Conservation (phyloP, 2,113 vertebrate species). For the Sebastes schlegelii region DNA sequence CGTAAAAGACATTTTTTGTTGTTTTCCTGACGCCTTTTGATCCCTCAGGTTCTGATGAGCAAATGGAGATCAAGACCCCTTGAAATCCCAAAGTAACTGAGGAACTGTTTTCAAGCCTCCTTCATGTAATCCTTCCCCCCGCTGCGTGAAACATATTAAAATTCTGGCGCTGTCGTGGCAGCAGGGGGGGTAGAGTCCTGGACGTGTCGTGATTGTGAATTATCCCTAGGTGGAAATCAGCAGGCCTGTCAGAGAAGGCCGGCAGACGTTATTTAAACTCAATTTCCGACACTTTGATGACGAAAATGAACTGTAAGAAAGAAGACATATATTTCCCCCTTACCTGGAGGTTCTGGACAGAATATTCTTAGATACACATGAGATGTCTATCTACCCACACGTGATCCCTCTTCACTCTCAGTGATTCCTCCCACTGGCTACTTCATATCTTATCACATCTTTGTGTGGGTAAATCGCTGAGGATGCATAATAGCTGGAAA, state of each 20-base stretch:
- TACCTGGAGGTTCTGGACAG: background rate
- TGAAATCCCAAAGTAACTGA: slow-evolving; percentile 56
- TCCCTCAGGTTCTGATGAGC: slow-evolving; percentile 57
- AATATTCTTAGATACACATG: background rate
- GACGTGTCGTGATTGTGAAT: slow-evolving; percentile 57
- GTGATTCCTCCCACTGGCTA: background rate
- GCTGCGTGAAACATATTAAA: slow-evolving; percentile 49
- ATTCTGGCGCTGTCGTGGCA: slow-evolving; percentile 30
- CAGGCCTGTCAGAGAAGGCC: slow-evolving; percentile 21
- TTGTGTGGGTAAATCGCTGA: slow-evolving; percentile 23
- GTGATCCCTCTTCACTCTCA: background rate
- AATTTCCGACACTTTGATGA: slow-evolving; percentile 52
- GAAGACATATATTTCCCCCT: slow-evolving; percentile 5
- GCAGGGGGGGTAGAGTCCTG: slow-evolving; percentile 1
- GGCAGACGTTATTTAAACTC: slow-evolving; percentile 34
- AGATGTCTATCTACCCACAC: background rate
- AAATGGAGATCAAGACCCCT: slow-evolving; percentile 75
- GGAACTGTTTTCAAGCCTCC: slow-evolving; percentile 48
- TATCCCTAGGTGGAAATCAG: slow-evolving; percentile 38
- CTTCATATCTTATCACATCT: slow-evolving; percentile 31
- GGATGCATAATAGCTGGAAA: slow-evolving; percentile 24
- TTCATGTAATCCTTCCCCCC: slow-evolving; percentile 39
- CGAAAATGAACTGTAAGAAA: slow-evolving; percentile 43
- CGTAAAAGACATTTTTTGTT: slow-evolving; percentile 26
- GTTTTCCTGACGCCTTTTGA: slow-evolving; percentile 50